Percentiles rank a stretch among this genome's conserved stretches.
Conservation (phyloP, 2,888 invertebrate species). For the Thereva nobilitata region DNA sequence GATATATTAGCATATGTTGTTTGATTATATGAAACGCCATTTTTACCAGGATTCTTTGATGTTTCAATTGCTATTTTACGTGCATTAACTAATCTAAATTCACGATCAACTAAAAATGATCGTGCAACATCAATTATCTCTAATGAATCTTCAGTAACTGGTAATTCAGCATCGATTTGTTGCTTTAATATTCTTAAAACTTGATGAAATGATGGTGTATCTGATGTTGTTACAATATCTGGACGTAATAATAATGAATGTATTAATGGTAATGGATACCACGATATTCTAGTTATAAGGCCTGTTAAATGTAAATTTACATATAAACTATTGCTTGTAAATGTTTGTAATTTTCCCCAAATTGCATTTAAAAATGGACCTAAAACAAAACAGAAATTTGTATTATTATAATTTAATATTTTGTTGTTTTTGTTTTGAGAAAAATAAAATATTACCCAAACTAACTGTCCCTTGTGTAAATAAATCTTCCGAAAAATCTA, state of each 20-base stretch:
- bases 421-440: neutral
- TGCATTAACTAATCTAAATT: conserved; percentile 74
- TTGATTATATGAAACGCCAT: conserved; percentile 46
- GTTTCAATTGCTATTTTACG: conserved; percentile 65
- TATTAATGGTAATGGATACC: conserved; percentile 86
- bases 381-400: conserved; percentile 46
- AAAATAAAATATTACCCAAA: conserved; percentile 50
- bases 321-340: conserved; percentile 81
- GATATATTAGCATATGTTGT: conserved; percentile 54
- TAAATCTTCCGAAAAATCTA: conserved; percentile 58
- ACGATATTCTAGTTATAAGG: conserved; percentile 80
- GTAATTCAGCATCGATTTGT: conserved; percentile 80
- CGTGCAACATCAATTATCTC: conserved; percentile 77
- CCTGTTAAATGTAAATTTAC: conserved; percentile 88
- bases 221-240: conserved; percentile 83
- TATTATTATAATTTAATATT: neutral
- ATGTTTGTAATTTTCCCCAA: conserved; percentile 78
- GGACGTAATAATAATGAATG: conserved; percentile 86
- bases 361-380: conserved; percentile 83
- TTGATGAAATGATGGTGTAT: conserved; percentile 88
- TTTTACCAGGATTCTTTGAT: conserved; percentile 46
- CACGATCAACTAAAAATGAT: conserved; percentile 76
- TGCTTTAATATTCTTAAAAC: conserved; percentile 82
- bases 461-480: conserved; percentile 59
- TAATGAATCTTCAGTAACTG: conserved; percentile 59